These are phyloP conservation scores for Speoplatyrhinus poulsoni DNA, from an alignment of 2,113 vertebrate genomes.

Conservation along the genomic window DNA sequence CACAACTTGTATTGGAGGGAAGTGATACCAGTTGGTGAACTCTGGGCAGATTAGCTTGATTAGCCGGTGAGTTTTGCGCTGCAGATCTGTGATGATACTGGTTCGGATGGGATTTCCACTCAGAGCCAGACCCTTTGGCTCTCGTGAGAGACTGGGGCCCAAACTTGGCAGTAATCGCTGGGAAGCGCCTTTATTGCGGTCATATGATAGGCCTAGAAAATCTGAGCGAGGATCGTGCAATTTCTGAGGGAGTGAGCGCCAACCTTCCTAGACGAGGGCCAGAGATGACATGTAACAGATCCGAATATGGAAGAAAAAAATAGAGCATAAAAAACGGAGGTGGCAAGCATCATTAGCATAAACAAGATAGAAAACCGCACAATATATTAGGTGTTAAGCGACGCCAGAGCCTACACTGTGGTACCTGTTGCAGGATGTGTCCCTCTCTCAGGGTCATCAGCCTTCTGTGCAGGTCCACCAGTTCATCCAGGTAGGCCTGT, in stretches of 20 bases:
- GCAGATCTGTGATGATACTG: constrained; percentile 3
- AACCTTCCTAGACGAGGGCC: constrained; percentile 48
- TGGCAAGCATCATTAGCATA: background rate
- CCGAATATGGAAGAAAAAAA: constrained; percentile 11
- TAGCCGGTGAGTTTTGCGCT: constrained; percentile 14
- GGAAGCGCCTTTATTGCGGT: constrained; percentile 35
- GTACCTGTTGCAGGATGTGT: constrained; percentile 93
- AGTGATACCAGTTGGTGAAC: constrained; percentile 34
- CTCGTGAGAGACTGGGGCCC: constrained; percentile 31
- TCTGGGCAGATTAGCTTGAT: constrained; percentile 43
- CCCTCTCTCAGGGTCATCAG: constrained; percentile 95
- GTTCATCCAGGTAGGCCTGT: constrained; percentile 93
- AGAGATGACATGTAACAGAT: constrained; percentile 42
- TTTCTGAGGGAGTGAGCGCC: constrained; percentile 36
- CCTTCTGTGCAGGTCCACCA: constrained; percentile 96
- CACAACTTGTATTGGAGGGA: constrained; percentile 45
- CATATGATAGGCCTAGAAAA: constrained; percentile 38
- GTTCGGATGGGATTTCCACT: constrained; percentile 22
- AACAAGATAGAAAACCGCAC: too few relatives aligned
- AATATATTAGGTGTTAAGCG: background rate
- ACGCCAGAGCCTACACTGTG: background rate
- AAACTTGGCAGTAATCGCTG: constrained; percentile 29
- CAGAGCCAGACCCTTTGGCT: constrained; percentile 10
- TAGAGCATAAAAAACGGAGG: background rate
- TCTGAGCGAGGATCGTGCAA: constrained; percentile 34